Percentiles rank a stretch among this genome's conserved stretches.
Evolutionary conservation across 2,888 invertebrate species (phyloP).

Genomic region (Lysandra bellargus): DNA sequence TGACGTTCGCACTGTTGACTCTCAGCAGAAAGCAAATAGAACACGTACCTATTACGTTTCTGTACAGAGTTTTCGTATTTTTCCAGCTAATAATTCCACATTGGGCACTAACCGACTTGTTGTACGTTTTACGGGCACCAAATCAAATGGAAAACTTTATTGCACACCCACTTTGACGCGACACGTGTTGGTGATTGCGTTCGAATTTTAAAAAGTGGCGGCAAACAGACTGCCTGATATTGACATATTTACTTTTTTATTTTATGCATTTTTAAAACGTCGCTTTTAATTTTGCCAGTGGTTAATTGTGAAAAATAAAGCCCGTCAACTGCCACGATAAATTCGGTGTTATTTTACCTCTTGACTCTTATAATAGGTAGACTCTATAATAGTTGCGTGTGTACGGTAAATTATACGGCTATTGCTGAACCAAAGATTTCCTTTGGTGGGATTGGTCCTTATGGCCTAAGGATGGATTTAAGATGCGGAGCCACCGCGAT

Average conservation of each 20-base stretch:
- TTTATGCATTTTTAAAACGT: constrained; percentile 14
- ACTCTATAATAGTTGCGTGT: too few relatives aligned
- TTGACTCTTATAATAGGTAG: too few relatives aligned
- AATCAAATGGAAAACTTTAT: constrained; percentile 36
- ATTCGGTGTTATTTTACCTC: too few relatives aligned
- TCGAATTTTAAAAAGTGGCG: constrained; percentile 55
- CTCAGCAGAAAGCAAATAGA: neutral
- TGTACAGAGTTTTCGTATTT: neutral
- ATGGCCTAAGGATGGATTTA: too few relatives aligned
- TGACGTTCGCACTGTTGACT: too few relatives aligned
- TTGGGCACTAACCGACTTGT: constrained; percentile 12
- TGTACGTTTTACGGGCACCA: constrained; percentile 7
- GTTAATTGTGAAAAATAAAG: neutral
- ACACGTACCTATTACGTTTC: neutral
- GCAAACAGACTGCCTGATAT: constrained; percentile 58
- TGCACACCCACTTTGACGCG: constrained; percentile 39
- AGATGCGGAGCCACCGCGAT: too few relatives aligned
- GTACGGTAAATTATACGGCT: too few relatives aligned
- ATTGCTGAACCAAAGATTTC: too few relatives aligned
- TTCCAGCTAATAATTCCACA: constrained; percentile 11
- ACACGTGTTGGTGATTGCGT: constrained; percentile 40
- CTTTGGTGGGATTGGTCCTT: too few relatives aligned
- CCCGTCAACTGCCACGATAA: too few relatives aligned
- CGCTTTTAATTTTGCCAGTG: neutral
- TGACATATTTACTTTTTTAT: constrained; percentile 37